Base-by-base conservation (phyloP, 1,140 invertebrate species). In the Nebria ingens region DNA sequence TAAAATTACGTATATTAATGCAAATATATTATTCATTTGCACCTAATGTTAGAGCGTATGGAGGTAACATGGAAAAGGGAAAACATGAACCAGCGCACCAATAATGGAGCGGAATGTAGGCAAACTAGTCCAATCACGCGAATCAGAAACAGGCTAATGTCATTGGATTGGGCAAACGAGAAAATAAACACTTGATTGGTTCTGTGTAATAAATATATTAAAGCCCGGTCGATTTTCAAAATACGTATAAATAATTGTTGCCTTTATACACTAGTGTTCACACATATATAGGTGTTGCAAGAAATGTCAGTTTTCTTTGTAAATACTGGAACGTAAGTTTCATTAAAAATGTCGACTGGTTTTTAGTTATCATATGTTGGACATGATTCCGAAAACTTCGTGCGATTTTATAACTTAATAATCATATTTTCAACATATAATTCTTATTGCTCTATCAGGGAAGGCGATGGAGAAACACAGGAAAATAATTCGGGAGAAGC, bases 251-350 rank as follows among this genome's bases (percentile, higher is more conserved):
- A 29, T 34, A 34, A 53, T 34, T 53, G 52, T n/a, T 56, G 12
- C 49, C 53, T n/a, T n/a, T n/a, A n/a, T n/a, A n/a, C n/a, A n/a
- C n/a, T n/a, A n/a, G n/a, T n/a, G n/a, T n/a, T n/a, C n/a, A n/a
- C n/a, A n/a, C n/a, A n/a, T n/a, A n/a, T n/a, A n/a, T n/a, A n/a
- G n/a, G n/a, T n/a, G n/a, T 49, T 13, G 17, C 6, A 9, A 11
- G 54, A 54, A 51, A 62, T 76, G 73, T 76, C 74, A 6, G 68
- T 76, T 54, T 75, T 73, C 60, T 75, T 74, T 50, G 72, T 76
- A 42, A 76, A 75, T 60, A 58, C 73, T 45, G 40, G 40, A 34
- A 34, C 25, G 40, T 45, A 45, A 45, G 40, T 45, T 3, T 17
- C 6, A 34, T n/a, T 9, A 34, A 34, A 34, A 34, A 34, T 34